Evolutionary conservation across 1,140 invertebrate species (phyloP).

Genomic region (Drosophila lowei): DNA sequence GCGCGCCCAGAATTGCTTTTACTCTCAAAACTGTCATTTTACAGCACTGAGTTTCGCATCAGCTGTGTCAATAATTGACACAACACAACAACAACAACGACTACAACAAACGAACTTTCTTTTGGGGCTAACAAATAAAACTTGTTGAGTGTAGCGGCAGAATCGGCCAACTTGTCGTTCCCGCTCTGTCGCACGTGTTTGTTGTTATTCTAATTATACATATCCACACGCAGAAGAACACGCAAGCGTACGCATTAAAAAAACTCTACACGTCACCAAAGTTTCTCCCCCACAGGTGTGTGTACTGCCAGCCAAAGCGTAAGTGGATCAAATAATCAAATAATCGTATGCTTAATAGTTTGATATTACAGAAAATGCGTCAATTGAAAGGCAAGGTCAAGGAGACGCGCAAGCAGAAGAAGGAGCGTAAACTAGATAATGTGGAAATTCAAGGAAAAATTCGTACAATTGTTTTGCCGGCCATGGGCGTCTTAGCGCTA

Average conservation of each 20-base stretch:
- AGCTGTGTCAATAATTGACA: not conserved
- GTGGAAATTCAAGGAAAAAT: conserved; percentile 69
- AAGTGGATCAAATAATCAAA: not conserved
- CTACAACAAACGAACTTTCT: not conserved
- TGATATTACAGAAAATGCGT: conserved; percentile 63
- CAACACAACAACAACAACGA: too few species aligned
- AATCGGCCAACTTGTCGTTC: conserved; percentile 4
- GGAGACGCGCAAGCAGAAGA: conserved; percentile 77
- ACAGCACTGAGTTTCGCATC: not conserved
- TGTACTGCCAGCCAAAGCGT: conserved; percentile 9
- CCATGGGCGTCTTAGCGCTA: conserved; percentile 58
- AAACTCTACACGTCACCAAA: conserved; percentile 49
- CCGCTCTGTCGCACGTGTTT: not conserved
- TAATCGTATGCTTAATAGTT: not conserved
- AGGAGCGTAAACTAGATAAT: conserved; percentile 80
- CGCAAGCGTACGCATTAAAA: conserved; percentile 1
- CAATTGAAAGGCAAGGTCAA: conserved; percentile 80
- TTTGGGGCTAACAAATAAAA: conserved; percentile 22
- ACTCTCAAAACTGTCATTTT: not conserved
- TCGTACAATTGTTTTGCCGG: conserved; percentile 71
- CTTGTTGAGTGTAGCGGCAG: conserved; percentile 40
- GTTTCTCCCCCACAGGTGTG: too few species aligned
- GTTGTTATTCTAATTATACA: conserved; percentile 24
- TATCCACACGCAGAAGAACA: conserved; percentile 7
- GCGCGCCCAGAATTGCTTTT: too few species aligned